Conservation (phyloP, 2,113 vertebrate genomes). For the Coregonus clupeaformis region DNA sequence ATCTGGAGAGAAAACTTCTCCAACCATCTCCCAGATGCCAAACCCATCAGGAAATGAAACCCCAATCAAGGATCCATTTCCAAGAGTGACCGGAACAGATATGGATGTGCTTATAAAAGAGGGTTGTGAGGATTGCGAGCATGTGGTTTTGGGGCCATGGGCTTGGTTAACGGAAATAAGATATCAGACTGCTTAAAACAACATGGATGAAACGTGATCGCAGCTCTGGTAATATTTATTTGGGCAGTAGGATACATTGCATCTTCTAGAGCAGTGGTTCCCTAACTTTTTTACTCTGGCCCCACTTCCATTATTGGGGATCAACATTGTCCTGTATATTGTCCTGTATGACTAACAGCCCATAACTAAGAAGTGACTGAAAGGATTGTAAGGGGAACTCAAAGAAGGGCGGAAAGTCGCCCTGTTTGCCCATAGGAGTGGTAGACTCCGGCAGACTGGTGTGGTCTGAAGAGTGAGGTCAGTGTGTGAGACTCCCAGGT, state of each 20-base stretch:
- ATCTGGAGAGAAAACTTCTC: slow-evolving; percentile 24
- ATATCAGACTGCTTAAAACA: neutral
- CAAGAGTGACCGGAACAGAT: neutral
- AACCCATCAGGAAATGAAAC: slow-evolving; percentile 43
- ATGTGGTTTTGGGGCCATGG: neutral
- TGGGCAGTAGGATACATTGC: neutral
- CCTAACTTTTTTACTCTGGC: no score
- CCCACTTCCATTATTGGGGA: no score
- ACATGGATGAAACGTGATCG: neutral
- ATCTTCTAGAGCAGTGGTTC: neutral
- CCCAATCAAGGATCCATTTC: slow-evolving; percentile 14
- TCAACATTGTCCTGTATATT: no score
- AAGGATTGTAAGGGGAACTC: no score
- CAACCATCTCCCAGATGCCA: slow-evolving; percentile 53
- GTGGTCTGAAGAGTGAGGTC: neutral
- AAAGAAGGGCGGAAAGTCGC: no score
- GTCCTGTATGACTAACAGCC: no score
- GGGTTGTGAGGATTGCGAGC: neutral
- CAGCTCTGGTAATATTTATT: neutral
- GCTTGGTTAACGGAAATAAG: neutral
- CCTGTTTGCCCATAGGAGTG: no score
- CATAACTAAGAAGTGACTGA: neutral
- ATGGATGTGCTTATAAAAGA: slow-evolving; percentile 2
- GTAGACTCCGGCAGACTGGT: neutral
- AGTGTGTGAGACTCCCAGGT: neutral